Evolutionary conservation across 2,113 vertebrate genomes (phyloP), one percentile per base, ranked within the genome.

Genomic region (Myocastor coypus): DNA sequence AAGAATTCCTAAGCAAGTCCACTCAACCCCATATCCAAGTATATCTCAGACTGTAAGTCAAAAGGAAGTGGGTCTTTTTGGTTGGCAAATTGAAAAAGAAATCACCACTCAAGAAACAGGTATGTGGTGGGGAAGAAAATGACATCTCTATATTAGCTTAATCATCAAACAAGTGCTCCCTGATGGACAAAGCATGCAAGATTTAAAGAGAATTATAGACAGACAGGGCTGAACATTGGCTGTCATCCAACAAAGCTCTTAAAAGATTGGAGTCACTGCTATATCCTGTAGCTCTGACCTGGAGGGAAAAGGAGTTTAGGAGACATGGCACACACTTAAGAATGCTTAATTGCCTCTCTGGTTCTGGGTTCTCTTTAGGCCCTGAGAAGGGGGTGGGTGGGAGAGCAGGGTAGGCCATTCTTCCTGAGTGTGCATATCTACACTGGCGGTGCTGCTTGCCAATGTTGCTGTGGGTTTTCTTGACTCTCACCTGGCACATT

Each of bases 241-340:
- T 42, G 63, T 28, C 85, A 66, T 96, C 93, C 97, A 98, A 77
- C 59, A 93, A 96, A 96, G 94, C 95, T 98, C 97, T 98, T 97
- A 92, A 55, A 94, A 93, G 90, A 95, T 78, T 68, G 89, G 87
- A 96, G 66, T 95, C 66, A 52, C 28, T 85, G 80, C 69, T 83
- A n/a, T 1, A 17, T 80, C 90, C 88, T 69, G 90, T 68, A 94
- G 96, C 83, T 96, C 87, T 89, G 92, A 96, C 96, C 96, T 94
- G 57, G 87, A 69, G 89, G 42, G 69, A 94, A 85, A 90, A 83
- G 73, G 89, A 94, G 50, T 95, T 93, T 87, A 73, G 61, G 57
- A 95, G 92, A 42, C 17, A n/a, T 83, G 92, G 91, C 64, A 50
- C 37, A 50, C 81, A 55, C 46, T 69, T 2, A 22, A 61, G 85